Conservation (phyloP, 2,113 vertebrate genomes). For the Cariama cristata region DNA sequence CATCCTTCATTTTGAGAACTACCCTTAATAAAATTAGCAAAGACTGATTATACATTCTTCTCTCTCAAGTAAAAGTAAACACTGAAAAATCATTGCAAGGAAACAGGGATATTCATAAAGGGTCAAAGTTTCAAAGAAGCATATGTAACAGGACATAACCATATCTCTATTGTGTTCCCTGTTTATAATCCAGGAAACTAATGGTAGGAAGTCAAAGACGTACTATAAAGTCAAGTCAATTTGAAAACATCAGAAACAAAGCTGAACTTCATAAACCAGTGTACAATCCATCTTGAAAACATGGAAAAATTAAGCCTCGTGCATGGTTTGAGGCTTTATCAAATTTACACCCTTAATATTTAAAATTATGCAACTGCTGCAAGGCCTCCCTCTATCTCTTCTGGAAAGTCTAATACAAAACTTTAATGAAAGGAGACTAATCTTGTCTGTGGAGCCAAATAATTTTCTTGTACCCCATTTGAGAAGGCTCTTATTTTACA, state of each 20-base stretch:
- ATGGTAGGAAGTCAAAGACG: neutral
- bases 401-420: conserved; percentile 37
- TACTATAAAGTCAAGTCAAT: neutral
- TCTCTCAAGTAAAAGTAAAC: neutral
- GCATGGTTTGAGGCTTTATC: conserved; percentile 51
- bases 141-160: neutral
- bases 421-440: conserved; percentile 32
- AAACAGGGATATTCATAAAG: neutral
- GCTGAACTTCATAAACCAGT: conserved; percentile 7
- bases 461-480: neutral
- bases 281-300: conserved; percentile 22
- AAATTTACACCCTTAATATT: conserved; percentile 60
- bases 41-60: neutral
- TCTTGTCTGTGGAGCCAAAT: neutral
- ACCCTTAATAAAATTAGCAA: neutral
- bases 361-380: conserved; percentile 63
- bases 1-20: neutral
- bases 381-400: conserved; percentile 46
- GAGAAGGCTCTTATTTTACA: neutral
- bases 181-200: neutral
- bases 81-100: neutral
- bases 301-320: conserved; percentile 25
- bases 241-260: conserved; percentile 17
- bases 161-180: neutral
- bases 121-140: neutral